Percentiles rank a stretch among this genome's conserved stretches.
Evolutionary conservation across 2,888 invertebrate genomes (phyloP).

Genomic region (Tetanocera ferruginea): DNA sequence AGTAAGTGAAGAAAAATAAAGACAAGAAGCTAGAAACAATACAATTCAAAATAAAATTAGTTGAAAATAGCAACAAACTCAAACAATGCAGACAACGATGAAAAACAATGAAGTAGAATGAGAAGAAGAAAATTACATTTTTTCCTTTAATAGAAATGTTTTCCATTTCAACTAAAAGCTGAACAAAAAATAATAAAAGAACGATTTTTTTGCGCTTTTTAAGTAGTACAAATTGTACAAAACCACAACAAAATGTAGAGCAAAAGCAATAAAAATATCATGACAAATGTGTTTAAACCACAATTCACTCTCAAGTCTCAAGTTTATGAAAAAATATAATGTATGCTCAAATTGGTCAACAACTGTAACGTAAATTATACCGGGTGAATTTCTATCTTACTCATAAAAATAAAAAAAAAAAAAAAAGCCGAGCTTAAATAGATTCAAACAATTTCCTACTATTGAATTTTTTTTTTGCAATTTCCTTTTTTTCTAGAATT

Average conservation of each 20-base stretch:
- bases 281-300: constrained; percentile 18
- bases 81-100: constrained; percentile 51
- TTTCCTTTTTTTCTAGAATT: no score
- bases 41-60: background rate
- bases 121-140: constrained; percentile 40
- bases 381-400: no score
- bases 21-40: constrained; percentile 39
- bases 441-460: no score
- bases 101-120: constrained; percentile 20
- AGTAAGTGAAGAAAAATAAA: background rate
- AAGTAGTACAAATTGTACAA: background rate
- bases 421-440: no score
- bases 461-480: no score
- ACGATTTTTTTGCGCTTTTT: background rate
- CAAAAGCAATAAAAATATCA: no score
- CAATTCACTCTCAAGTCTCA: background rate
- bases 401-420: no score
- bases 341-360: background rate
- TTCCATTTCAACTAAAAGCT: constrained; percentile 65
- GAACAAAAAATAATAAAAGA: constrained; percentile 32
- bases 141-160: constrained; percentile 63
- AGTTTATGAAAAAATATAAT: background rate
- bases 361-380: no score
- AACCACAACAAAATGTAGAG: background rate
- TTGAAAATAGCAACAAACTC: background rate